A percentile compares a stretch with the other conserved stretches of the same genome.
These are phyloP conservation scores for Armadillidium nasatum DNA, from an alignment of 1,140 invertebrate species.

Conservation along the genomic window DNA sequence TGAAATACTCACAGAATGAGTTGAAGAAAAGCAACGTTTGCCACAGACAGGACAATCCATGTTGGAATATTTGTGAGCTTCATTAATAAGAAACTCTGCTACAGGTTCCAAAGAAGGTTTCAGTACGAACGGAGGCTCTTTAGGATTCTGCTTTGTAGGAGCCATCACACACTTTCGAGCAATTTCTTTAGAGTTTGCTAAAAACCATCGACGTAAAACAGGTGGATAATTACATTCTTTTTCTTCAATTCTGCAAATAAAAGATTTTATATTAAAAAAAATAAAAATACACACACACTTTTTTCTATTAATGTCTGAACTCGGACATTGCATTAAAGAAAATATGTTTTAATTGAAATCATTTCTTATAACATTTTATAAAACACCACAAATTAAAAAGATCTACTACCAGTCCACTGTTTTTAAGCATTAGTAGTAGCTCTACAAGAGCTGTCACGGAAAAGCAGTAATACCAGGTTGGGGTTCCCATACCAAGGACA, in stretches of 20 bases:
- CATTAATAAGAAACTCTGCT: conserved; percentile 59
- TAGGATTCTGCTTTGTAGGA: conserved; percentile 57
- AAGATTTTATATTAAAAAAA: background rate
- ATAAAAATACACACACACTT: too few species aligned
- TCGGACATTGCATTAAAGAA: too few species aligned
- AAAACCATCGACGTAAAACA: conserved; percentile 59
- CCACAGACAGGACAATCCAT: conserved; percentile 64
- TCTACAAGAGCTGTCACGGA: too few species aligned
- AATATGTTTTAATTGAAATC: too few species aligned
- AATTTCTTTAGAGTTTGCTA: conserved; percentile 64
- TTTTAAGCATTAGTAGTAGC: too few species aligned
- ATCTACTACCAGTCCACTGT: too few species aligned
- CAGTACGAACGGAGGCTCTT: conserved; percentile 57
- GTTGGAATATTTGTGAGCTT: conserved; percentile 55
- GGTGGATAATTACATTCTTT: conserved; percentile 63
- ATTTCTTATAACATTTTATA: too few species aligned
- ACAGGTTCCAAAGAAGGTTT: conserved; percentile 60
- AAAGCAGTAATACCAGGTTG: too few species aligned
- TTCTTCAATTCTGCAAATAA: conserved; percentile 50
- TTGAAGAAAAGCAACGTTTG: conserved; percentile 56
- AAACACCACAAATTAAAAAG: too few species aligned
- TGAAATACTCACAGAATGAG: too few species aligned
- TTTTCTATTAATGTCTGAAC: too few species aligned
- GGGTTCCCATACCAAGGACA: too few species aligned
- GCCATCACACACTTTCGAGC: conserved; percentile 66